These are phyloP conservation scores for Brassicogethes aeneus DNA, from an alignment of 2,888 invertebrate genomes.

Conservation along the genomic window DNA sequence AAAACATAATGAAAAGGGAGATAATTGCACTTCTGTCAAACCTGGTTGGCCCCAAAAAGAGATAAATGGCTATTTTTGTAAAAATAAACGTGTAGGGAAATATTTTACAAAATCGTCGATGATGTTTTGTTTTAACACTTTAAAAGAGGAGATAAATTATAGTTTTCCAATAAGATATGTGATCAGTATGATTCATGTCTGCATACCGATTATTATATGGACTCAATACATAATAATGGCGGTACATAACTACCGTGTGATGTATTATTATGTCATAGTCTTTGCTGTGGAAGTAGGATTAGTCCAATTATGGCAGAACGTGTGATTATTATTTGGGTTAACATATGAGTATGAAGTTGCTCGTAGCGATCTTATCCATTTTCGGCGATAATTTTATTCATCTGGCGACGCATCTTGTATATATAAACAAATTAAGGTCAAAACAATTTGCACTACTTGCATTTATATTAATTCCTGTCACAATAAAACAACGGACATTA, in stretches of 20 bases:
- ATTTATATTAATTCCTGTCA: background rate
- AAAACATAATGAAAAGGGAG: too few species aligned
- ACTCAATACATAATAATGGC: constrained; percentile 11
- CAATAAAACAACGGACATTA: too few species aligned
- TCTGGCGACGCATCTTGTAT: constrained; percentile 2
- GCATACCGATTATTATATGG: constrained; percentile 7
- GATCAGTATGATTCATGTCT: background rate
- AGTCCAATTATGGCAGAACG: constrained; percentile 22
- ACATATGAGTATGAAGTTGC: constrained; percentile 22
- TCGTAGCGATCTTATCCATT: constrained; percentile 15
- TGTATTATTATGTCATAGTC: constrained; percentile 20
- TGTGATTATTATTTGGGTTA: constrained; percentile 24
- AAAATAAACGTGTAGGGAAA: too few species aligned
- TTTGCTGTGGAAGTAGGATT: constrained; percentile 22
- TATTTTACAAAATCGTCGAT: too few species aligned
- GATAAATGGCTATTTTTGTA: too few species aligned
- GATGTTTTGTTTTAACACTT: too few species aligned
- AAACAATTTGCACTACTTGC: constrained; percentile 4
- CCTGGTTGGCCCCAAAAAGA: too few species aligned
- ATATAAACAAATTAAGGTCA: constrained; percentile 13
- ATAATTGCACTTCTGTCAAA: too few species aligned
- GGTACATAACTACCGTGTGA: constrained; percentile 8
- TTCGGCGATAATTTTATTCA: constrained; percentile 15
- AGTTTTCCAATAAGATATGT: too few species aligned
- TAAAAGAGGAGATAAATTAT: too few species aligned